Evolutionary conservation across 2,888 invertebrate genomes (phyloP).

Genomic region (Polyommatus iphigenia): DNA sequence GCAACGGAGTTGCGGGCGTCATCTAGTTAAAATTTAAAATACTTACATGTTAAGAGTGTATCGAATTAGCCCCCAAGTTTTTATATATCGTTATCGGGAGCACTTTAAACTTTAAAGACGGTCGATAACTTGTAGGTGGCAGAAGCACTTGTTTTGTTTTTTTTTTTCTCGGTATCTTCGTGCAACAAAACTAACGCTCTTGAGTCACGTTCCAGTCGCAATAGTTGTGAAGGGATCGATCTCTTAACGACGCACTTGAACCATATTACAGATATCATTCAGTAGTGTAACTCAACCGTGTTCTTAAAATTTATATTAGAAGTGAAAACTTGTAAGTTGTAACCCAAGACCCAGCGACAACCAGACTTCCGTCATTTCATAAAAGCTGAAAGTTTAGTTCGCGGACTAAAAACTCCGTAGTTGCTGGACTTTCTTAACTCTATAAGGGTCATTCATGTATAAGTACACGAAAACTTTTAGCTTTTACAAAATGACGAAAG

Average conservation of each 20-base stretch:
- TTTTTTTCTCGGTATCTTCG: not conserved
- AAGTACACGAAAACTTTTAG: no score
- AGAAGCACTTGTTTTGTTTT: not conserved
- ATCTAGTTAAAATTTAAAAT: no score
- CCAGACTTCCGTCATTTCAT: no score
- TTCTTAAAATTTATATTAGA: not conserved
- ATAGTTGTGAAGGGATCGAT: conserved; percentile 10
- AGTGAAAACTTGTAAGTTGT: no score
- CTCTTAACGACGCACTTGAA: conserved; percentile 15
- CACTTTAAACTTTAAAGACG: not conserved
- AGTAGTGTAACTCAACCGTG: not conserved
- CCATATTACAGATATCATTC: not conserved
- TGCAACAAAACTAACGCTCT: conserved; percentile 24
- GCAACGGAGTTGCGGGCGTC: no score
- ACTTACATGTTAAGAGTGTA: no score
- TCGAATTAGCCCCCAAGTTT: not conserved
- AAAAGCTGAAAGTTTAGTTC: no score
- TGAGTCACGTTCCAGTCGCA: conserved; percentile 24
- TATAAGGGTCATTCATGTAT: no score
- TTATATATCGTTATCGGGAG: not conserved
- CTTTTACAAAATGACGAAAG: no score
- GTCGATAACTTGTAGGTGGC: not conserved
- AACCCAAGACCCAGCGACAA: no score
- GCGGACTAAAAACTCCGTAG: no score
- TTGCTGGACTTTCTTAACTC: no score